Evolutionary conservation across 2,113 vertebrate species (phyloP).

Genomic region (Chloebia gouldiae): DNA sequence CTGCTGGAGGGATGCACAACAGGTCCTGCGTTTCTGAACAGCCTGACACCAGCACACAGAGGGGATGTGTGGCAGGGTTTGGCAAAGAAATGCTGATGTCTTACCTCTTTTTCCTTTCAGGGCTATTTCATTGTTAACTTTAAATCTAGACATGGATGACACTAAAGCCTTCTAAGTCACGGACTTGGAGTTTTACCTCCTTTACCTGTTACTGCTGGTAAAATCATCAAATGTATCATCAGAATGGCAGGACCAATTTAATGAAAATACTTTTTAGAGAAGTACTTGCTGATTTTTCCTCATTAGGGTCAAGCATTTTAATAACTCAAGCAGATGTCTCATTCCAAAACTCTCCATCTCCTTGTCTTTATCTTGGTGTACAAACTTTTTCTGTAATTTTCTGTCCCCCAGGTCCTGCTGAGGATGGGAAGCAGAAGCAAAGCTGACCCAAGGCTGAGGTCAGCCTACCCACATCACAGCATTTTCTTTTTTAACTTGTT

Average conservation of each 20-base stretch:
- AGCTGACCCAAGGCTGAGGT: background rate
- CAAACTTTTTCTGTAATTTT: background rate
- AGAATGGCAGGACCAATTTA: background rate
- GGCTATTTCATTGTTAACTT: background rate
- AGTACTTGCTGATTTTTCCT: background rate
- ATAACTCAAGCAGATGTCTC: background rate
- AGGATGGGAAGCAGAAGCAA: background rate
- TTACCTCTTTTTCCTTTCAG: background rate
- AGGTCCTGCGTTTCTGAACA: background rate
- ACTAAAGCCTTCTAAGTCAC: background rate
- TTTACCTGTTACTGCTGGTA: background rate
- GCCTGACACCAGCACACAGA: background rate
- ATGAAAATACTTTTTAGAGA: background rate
- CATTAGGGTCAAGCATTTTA: background rate
- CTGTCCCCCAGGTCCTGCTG: background rate
- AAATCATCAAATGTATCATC: background rate
- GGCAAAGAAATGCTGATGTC: background rate
- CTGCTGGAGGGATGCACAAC: rapidly evolving
- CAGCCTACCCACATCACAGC: background rate
- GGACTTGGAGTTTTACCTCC: background rate
- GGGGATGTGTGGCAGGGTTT: rapidly evolving
- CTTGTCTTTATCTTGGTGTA: background rate
- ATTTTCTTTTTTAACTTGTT: background rate
- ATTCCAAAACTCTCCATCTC: background rate
- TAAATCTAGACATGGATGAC: background rate